A percentile compares a stretch with the other conserved stretches of the same genome.
These are phyloP conservation scores for Lagenorhynchus albirostris DNA, from an alignment of 2,113 vertebrate genomes.

Conservation along the genomic window DNA sequence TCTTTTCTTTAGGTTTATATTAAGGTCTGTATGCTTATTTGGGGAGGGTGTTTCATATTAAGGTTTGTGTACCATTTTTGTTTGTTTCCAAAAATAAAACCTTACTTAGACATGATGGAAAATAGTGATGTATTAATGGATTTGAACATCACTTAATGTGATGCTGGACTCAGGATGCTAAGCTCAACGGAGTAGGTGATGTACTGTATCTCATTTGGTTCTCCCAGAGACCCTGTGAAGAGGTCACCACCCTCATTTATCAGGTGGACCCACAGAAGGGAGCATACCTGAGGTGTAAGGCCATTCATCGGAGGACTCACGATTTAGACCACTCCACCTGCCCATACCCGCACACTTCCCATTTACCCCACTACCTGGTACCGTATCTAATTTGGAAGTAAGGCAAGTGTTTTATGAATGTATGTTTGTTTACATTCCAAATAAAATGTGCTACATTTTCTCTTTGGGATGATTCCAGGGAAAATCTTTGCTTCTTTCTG, in stretches of 20 bases:
- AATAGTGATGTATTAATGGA: background rate
- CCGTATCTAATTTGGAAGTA: background rate
- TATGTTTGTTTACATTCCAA: background rate
- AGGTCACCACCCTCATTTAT: background rate
- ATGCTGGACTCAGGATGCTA: accelerated
- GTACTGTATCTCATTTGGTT: background rate
- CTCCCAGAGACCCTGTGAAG: background rate
- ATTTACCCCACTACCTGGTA: background rate
- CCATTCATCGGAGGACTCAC: accelerated
- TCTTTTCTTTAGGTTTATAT: background rate
- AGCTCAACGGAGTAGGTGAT: too few species aligned
- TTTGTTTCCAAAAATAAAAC: background rate
- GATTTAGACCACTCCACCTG: background rate
- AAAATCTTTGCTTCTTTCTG: background rate
- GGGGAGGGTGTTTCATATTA: background rate
- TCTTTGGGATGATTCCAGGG: background rate
- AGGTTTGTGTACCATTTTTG: background rate
- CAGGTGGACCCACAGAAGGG: background rate
- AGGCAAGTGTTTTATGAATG: background rate
- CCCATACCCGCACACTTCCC: too few species aligned
- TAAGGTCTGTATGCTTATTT: background rate
- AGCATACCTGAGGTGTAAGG: too few species aligned
- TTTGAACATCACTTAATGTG: background rate
- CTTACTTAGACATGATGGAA: background rate
- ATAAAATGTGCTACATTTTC: background rate